These are phyloP conservation scores for Elymnias hypermnestra DNA, from an alignment of 1,140 invertebrate genomes.

Conservation along the genomic window DNA sequence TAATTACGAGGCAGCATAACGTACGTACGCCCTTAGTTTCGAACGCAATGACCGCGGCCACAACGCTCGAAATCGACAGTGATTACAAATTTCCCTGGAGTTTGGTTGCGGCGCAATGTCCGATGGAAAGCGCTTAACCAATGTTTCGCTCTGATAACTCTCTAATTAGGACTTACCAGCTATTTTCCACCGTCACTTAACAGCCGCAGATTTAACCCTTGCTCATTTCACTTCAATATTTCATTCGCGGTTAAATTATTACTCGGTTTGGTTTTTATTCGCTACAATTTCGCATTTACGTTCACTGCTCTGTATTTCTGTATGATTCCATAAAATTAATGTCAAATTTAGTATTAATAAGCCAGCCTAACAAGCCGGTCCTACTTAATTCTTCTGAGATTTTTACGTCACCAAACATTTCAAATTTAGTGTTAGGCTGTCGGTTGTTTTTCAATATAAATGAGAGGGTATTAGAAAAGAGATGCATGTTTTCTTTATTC, in stretches of 20 bases:
- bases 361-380: too few relatives aligned
- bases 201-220: constrained; percentile 51
- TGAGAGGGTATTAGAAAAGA: too few relatives aligned
- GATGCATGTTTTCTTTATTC: too few relatives aligned
- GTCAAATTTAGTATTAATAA: too few relatives aligned
- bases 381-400: too few relatives aligned
- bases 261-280: constrained; percentile 28
- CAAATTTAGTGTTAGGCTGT: too few relatives aligned
- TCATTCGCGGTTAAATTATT: constrained; percentile 44
- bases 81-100: constrained; percentile 73
- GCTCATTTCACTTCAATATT: constrained; percentile 54
- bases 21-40: constrained; percentile 43
- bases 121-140: constrained; percentile 74
- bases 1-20: constrained; percentile 24
- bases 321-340: too few relatives aligned
- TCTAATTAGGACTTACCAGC: constrained; percentile 62
- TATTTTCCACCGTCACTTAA: constrained; percentile 61
- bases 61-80: constrained; percentile 73
- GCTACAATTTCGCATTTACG: constrained; percentile 64
- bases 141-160: constrained; percentile 73
- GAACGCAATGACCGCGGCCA: constrained; percentile 48
- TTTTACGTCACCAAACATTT: too few relatives aligned
- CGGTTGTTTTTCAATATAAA: too few relatives aligned
- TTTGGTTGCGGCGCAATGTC: constrained; percentile 64
- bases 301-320: too few relatives aligned